Percentiles rank a stretch among this genome's conserved stretches.
phyloP scores from a whole-genome alignment of 2,113 vertebrate species.

The Chitala chitala region DNA sequence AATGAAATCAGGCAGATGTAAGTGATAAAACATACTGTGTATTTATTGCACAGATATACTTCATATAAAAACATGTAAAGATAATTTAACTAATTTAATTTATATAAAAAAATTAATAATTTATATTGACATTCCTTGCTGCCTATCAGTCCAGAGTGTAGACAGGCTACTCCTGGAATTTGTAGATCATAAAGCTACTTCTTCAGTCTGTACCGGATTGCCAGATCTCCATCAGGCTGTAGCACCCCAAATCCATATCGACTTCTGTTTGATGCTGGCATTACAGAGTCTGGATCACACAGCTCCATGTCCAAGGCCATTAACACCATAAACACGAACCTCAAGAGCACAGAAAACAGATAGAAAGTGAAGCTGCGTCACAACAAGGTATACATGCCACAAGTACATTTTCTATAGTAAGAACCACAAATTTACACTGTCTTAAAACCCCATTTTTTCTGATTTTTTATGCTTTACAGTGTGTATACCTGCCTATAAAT shows the following conservation, averaged over 20 bases:
- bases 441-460: too few species aligned
- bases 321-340: conserved; percentile 67
- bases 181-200: conserved; percentile 10
- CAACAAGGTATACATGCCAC: too few species aligned
- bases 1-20: too few species aligned
- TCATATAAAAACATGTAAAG: background rate
- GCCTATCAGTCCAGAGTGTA: background rate
- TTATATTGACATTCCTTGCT: too few species aligned
- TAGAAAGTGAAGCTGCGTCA: background rate
- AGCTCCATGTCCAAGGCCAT: conserved; percentile 64
- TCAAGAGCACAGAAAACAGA: conserved; percentile 33
- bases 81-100: background rate
- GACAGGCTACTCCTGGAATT: background rate
- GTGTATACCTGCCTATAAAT: too few species aligned
- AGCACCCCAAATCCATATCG: conserved; percentile 70
- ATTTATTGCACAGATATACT: too few species aligned
- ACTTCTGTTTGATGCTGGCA: conserved; percentile 62
- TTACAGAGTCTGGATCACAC: conserved; percentile 38
- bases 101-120: too few species aligned
- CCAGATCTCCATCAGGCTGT: conserved; percentile 60
- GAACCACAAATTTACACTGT: too few species aligned
- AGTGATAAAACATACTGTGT: too few species aligned
- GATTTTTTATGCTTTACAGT: too few species aligned
- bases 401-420: too few species aligned
- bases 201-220: conserved; percentile 57